These are phyloP conservation scores for Sturnira hondurensis DNA, from an alignment of 2,113 vertebrate genomes.

Conservation along the genomic window DNA sequence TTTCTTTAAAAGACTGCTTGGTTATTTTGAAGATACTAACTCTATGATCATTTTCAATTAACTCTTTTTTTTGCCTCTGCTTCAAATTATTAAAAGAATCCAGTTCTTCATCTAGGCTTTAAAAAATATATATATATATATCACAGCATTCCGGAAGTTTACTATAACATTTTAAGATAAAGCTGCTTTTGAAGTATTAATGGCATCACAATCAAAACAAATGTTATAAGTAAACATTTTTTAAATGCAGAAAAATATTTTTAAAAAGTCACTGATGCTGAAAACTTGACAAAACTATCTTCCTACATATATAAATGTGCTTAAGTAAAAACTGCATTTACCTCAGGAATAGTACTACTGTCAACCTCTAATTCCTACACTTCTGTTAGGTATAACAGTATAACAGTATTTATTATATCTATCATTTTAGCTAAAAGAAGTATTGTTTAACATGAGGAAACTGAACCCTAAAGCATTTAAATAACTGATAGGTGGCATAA, in stretches of 20 bases:
- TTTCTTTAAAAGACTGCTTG: conserved; percentile 72
- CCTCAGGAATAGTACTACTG: neutral
- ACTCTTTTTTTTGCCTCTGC: conserved; percentile 73
- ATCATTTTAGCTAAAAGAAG: neutral
- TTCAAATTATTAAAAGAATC: conserved; percentile 69
- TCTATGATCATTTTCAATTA: conserved; percentile 60
- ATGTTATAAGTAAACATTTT: neutral
- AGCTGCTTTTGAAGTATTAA: conserved; percentile 27
- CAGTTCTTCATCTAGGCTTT: conserved; percentile 75
- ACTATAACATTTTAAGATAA: conserved; percentile 19
- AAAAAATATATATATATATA: conserved; percentile 48
- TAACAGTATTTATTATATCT: neutral
- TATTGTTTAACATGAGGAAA: neutral
- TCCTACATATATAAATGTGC: neutral
- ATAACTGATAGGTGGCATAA: neutral
- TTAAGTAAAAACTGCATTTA: neutral
- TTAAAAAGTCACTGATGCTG: neutral
- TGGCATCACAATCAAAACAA: neutral
- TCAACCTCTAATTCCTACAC: neutral
- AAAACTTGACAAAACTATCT: neutral
- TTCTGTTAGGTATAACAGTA: neutral
- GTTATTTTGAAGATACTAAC: conserved; percentile 55
- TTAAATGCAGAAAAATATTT: neutral
- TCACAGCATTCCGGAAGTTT: conserved; percentile 44
- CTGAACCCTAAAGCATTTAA: neutral